Base-by-base conservation (phyloP, 2,797 vertebrate species). In the Scolopax bukidnonensis region DNA sequence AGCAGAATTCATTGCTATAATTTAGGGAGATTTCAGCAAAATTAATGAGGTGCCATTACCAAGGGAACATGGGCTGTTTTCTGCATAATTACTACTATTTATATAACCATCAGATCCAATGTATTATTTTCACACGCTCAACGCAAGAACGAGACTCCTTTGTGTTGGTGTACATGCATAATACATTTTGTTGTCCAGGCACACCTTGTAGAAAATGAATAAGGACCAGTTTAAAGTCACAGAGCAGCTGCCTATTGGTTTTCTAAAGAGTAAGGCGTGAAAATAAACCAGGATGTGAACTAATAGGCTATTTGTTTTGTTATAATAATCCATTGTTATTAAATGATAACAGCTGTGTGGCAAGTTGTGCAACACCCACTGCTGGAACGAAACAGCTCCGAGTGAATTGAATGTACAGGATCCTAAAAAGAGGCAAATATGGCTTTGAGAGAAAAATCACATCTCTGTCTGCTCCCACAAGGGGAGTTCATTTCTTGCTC, bases 211-310 rank as follows among this genome's bases (percentile, higher is more conserved):
- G 87, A 59, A 84, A 67, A 84, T 82, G 56, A 94, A 84, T 95
- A 88, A 43, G 48, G 79, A 86, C 47, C 54, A 76, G 76, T 86
- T 90, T 94, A 91, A 96, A 95, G 91, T 92, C 94, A 93, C 85
- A 93, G 61, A 90, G 76, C 96, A 97, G 94, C 87, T 96, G 94
- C 81, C 74, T 82, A 38, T 65, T 84, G 77, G 80, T 84, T 95
- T 94, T 84, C 70, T 69, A 6, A 5, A 78, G 80, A 95, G 80
- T 1, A 10, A 90, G 56, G 40, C 27, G 0, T 76, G 84, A 88
- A 76, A 96, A 89, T 88, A 91, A 86, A 81, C 30, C 85, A 90
- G 95, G 91, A 91, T 91, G 74, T 90, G 88, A 87, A 77, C 67
- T 77, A 96, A 91, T 19, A 60, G 83, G 80, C 83, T 77, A 38